A percentile compares a stretch with the other conserved stretches of the same genome.
These are phyloP conservation scores for Trachemys scripta DNA, from an alignment of 2,113 vertebrate species.

Conservation along the genomic window DNA sequence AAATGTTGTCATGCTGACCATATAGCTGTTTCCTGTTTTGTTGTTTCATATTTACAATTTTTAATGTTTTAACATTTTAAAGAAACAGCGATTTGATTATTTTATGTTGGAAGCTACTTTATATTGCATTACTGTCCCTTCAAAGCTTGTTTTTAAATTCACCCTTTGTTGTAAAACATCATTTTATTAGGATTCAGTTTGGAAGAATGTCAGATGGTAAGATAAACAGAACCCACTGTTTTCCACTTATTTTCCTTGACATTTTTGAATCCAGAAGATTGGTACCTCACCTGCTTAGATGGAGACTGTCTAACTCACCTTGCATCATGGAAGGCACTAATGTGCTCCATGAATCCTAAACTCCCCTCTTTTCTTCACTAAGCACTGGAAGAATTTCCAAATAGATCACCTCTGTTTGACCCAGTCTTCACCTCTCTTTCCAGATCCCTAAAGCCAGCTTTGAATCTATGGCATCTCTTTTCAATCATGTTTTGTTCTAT, in stretches of 20 bases:
- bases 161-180: background rate
- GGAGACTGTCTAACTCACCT: constrained; percentile 37
- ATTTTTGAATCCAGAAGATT: background rate
- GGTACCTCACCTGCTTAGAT: background rate
- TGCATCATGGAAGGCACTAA: background rate
- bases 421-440: background rate
- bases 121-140: background rate
- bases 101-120: background rate
- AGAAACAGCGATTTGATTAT: constrained; percentile 1
- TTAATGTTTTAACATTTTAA: background rate
- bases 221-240: background rate
- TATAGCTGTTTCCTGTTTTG: background rate
- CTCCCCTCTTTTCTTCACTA: background rate
- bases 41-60: background rate
- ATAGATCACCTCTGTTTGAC: background rate
- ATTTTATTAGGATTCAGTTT: background rate
- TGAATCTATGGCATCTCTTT: constrained; percentile 14
- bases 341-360: background rate
- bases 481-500: background rate
- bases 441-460: background rate
- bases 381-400: background rate
- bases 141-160: background rate
- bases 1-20: background rate
- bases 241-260: background rate
- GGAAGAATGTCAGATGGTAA: background rate